Percentiles rank a stretch among this genome's conserved stretches.
Evolutionary conservation across 2,888 invertebrate genomes (phyloP).

Genomic region (Acrocyrtus sp.): DNA sequence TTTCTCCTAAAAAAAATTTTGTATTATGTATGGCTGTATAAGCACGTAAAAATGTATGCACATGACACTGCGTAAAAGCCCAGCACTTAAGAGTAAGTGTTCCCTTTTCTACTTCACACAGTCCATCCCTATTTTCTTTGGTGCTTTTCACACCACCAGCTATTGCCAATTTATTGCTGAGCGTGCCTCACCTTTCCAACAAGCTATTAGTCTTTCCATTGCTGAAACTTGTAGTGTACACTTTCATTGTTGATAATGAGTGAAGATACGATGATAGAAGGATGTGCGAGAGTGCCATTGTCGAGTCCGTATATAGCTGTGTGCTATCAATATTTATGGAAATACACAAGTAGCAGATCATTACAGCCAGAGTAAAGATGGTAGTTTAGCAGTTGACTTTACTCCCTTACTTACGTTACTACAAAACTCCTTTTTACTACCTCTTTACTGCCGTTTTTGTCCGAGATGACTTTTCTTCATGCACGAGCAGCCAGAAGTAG

Average conservation of each 20-base stretch:
- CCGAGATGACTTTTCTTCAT: slow-evolving; percentile 38
- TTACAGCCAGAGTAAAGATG: slow-evolving; percentile 4
- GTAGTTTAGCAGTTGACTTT: slow-evolving; percentile 50
- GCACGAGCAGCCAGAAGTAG: slow-evolving; percentile 43
- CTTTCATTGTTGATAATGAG: slow-evolving; percentile 41
- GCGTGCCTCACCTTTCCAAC: slow-evolving; percentile 53
- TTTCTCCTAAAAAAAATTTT: too few relatives aligned
- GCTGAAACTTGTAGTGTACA: slow-evolving; percentile 13
- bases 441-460: slow-evolving; percentile 7
- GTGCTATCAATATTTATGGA: too few relatives aligned
- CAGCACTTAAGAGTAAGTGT: too few relatives aligned
- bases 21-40: too few relatives aligned
- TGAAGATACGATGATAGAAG: slow-evolving; percentile 35
- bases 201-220: slow-evolving; percentile 51
- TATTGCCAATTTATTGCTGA: slow-evolving; percentile 51
- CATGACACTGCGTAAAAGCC: too few relatives aligned
- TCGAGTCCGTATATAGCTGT: too few relatives aligned
- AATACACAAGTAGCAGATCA: slow-evolving; percentile 1
- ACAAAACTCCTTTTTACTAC: slow-evolving; percentile 18
- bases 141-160: slow-evolving; percentile 51
- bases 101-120: slow-evolving; percentile 2
- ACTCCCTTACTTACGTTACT: slow-evolving; percentile 23
- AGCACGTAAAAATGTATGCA: too few relatives aligned
- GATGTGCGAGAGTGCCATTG: too few relatives aligned
- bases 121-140: slow-evolving; percentile 19